Percentiles rank a stretch among this genome's conserved stretches.
Conservation (phyloP, 2,113 vertebrate genomes). For the Fulmarus glacialis region DNA sequence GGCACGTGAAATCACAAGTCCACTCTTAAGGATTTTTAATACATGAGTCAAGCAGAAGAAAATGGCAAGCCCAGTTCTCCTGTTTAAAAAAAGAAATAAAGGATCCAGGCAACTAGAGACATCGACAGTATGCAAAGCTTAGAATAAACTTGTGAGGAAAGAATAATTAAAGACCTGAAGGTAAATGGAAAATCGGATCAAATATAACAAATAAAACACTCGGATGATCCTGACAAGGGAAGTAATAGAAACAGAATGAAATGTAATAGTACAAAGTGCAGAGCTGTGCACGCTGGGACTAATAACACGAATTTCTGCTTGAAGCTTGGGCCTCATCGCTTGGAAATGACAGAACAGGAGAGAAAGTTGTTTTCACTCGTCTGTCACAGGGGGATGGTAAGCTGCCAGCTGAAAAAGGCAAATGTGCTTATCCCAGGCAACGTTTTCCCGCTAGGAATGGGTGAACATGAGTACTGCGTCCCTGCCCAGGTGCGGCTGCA, state of each 20-base stretch:
- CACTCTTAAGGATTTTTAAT: slow-evolving; percentile 6
- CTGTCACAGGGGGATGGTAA: neutral
- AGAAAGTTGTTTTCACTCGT: slow-evolving; percentile 19
- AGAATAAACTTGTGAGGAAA: slow-evolving; percentile 21
- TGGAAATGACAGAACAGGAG: slow-evolving; percentile 13
- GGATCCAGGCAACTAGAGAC: slow-evolving; percentile 21
- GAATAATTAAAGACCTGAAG: slow-evolving; percentile 62
- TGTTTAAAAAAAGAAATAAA: neutral
- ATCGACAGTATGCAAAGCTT: neutral
- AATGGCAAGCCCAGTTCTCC: neutral
- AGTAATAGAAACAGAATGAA: slow-evolving; percentile 28
- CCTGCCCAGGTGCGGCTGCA: neutral
- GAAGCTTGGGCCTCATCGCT: slow-evolving; percentile 19
- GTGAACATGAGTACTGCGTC: rapidly evolving
- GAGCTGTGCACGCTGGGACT: neutral
- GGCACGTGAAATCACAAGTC: neutral
- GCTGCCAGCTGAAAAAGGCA: neutral
- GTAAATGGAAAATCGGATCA: slow-evolving; percentile 54
- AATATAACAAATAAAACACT: slow-evolving; percentile 50
- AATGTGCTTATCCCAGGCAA: neutral
- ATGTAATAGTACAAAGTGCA: slow-evolving; percentile 17
- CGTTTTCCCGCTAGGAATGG: neutral
- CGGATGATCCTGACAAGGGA: neutral
- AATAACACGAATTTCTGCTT: neutral
- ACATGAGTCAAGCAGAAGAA: neutral